phyloP scores from a whole-genome alignment of 2,113 vertebrate genomes.

The Nycticebus coucang region DNA sequence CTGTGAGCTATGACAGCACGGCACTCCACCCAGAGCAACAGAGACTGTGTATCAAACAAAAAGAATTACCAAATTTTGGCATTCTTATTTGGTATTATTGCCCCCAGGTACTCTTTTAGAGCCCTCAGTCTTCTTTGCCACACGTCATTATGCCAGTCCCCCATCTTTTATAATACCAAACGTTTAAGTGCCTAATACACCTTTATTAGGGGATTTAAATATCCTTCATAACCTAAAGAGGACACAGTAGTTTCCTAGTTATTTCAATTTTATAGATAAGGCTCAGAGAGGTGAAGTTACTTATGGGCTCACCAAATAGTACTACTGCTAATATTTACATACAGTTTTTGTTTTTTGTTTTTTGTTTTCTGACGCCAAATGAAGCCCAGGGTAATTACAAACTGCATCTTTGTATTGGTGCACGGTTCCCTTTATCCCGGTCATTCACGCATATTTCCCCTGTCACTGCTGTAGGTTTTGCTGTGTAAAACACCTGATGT shows the following conservation, averaged over 20 bases:
- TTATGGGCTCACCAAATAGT: not conserved
- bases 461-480: not conserved
- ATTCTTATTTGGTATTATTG: not conserved
- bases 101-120: not conserved
- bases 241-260: not conserved
- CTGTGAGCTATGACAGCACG: too few relatives aligned
- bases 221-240: not conserved
- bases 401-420: not conserved
- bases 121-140: not conserved
- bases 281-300: not conserved
- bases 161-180: not conserved
- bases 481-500: not conserved
- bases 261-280: not conserved
- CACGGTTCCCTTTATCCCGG: not conserved
- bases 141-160: not conserved
- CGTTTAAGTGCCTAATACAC: not conserved
- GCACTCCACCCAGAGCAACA: too few relatives aligned
- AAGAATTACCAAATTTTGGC: not conserved
- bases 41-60: too few relatives aligned
- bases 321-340: not conserved
- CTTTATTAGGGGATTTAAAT: not conserved
- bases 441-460: not conserved
- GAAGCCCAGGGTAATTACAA: not conserved
- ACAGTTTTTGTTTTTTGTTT: not conserved
- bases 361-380: not conserved